Conservation (phyloP, 1,140 invertebrate species). For the Eriocheir sinensis region DNA sequence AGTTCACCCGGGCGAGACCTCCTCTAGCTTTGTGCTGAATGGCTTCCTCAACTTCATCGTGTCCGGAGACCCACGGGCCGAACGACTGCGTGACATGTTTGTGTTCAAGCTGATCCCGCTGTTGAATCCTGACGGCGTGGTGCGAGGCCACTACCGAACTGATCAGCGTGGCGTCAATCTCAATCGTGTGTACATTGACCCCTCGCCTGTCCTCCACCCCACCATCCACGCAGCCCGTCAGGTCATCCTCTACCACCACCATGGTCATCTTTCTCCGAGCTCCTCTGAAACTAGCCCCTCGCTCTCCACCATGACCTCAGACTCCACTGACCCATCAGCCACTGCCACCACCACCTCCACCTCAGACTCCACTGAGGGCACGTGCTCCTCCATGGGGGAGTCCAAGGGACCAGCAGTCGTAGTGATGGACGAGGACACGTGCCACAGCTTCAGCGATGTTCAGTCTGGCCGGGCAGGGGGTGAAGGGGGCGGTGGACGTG, state of each 20-base stretch:
- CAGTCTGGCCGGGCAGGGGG: conserved; percentile 68
- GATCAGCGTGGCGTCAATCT: conserved; percentile 95
- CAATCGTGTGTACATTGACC: conserved; percentile 92
- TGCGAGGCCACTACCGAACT: conserved; percentile 93
- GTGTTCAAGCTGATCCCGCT: conserved; percentile 97
- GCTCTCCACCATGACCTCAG: conserved; percentile 37
- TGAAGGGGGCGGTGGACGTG: conserved; percentile 51
- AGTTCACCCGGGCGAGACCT: conserved; percentile 96
- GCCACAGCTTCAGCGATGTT: conserved; percentile 78
- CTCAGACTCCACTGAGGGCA: conserved; percentile 28
- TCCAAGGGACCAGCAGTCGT: conserved; percentile 55
- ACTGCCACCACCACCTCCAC: conserved; percentile 37
- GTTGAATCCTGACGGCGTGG: conserved; percentile 96
- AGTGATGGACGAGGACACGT: conserved; percentile 78
- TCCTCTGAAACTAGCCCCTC: conserved; percentile 53
- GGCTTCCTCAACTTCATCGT: conserved; percentile 92
- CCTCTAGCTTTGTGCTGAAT: conserved; percentile 96
- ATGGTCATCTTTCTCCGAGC: conserved; percentile 69
- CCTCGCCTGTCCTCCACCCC: conserved; percentile 89
- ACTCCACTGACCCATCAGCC: conserved; percentile 31
- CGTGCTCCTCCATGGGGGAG: neutral
- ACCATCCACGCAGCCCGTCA: conserved; percentile 91
- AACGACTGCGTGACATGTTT: conserved; percentile 88
- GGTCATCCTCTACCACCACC: conserved; percentile 87
- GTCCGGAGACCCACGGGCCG: conserved; percentile 87